phyloP scores from a whole-genome alignment of 2,797 vertebrate species.

The Passerculus sandwichensis region DNA sequence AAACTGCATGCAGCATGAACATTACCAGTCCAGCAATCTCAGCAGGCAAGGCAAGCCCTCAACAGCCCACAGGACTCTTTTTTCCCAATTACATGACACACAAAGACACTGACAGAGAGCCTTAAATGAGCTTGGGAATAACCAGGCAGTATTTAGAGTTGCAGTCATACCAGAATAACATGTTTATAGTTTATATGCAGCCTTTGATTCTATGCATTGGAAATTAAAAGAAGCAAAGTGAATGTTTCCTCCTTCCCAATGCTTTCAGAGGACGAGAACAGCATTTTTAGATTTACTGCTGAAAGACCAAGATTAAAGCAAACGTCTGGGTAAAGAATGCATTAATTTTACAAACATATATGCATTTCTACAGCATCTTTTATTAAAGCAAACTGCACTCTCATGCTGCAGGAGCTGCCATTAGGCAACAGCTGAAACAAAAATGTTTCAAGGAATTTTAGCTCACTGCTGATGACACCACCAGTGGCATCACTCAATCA shows the following conservation, averaged over 20 bases:
- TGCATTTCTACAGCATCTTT: neutral
- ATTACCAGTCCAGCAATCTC: neutral
- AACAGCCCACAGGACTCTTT: neutral
- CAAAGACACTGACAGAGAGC: neutral
- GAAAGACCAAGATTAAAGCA: neutral
- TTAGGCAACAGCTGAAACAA: neutral
- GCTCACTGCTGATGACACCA: neutral
- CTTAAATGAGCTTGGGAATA: neutral
- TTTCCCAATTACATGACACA: neutral
- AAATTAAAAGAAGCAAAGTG: neutral
- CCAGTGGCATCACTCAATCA: neutral
- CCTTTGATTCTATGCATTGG: neutral
- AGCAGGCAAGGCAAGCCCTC: neutral
- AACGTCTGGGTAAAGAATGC: neutral
- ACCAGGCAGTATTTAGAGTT: neutral
- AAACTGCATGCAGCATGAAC: neutral
- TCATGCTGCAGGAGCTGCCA: neutral
- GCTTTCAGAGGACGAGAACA: neutral
- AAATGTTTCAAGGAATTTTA: neutral
- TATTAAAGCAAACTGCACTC: neutral
- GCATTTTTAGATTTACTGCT: neutral
- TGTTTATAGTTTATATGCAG: neutral
- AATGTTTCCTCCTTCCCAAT: neutral
- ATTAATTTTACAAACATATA: neutral
- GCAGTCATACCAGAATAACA: neutral